These are phyloP conservation scores for Megalopta genalis DNA, from an alignment of 1,140 invertebrate species.

Conservation along the genomic window DNA sequence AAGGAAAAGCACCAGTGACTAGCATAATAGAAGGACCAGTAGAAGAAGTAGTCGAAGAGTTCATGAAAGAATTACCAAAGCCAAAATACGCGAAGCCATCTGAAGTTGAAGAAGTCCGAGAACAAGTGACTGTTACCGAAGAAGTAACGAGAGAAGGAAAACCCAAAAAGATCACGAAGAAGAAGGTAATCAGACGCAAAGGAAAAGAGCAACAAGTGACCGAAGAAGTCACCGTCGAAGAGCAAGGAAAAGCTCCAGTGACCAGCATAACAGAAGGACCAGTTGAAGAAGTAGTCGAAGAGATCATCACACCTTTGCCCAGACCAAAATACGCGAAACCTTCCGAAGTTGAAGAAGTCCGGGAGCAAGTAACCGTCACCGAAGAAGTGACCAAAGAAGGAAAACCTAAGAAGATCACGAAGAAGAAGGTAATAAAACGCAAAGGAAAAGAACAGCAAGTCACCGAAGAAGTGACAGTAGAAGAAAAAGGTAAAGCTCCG, in stretches of 20 bases:
- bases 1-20: conserved; percentile 49
- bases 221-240: conserved; percentile 49
- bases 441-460: conserved; percentile 56
- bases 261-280: conserved; percentile 57
- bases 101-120: conserved; percentile 40
- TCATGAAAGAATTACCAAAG: not conserved
- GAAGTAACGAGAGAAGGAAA: conserved; percentile 55
- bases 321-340: conserved; percentile 46
- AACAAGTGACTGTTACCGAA: conserved; percentile 51
- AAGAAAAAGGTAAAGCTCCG: conserved; percentile 44
- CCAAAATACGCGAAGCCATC: conserved; percentile 51
- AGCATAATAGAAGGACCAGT: conserved; percentile 59
- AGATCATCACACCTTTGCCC: conserved; percentile 8
- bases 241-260: conserved; percentile 34
- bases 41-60: conserved; percentile 59
- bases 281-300: conserved; percentile 64
- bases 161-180: conserved; percentile 66
- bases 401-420: conserved; percentile 69
- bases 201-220: conserved; percentile 50
- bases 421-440: conserved; percentile 45
- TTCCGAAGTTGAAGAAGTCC: conserved; percentile 68
- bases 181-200: conserved; percentile 41
- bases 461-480: conserved; percentile 48
- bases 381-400: conserved; percentile 72
- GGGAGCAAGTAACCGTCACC: conserved; percentile 68